Evolutionary conservation across 2,888 invertebrate genomes (phyloP), one percentile per base, ranked within the genome.

Genomic region (Metalampra italica): DNA sequence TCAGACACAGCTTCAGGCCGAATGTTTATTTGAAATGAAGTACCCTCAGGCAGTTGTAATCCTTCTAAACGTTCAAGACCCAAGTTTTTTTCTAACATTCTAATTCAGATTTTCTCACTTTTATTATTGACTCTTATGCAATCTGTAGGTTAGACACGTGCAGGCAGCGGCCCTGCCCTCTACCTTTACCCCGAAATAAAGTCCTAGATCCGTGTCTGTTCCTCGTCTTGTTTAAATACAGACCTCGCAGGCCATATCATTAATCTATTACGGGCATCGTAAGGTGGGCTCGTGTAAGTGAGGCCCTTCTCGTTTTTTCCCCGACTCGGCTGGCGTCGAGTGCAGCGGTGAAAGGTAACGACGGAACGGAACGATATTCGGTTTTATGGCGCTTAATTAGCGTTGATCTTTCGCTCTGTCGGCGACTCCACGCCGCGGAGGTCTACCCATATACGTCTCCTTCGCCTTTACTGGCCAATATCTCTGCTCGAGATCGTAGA

Each of bases 341-440:
- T 59, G 70, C 66, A 55, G 61, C 71, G 75, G 83, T 81, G 82
- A 83, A 84, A 85, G 83, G 78, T 77, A 82, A 81, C 76, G 70
- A 74, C 64, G 74, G 71, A 66, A 69, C 65, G 72, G 75, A 75
- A 69, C 75, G 80, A 82, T 82, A 82, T 86, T 85, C 68, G 78
- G 80, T 82, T 86, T 86, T 87, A 87, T 84, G 74, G 82, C 66
- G 75, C 75, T 82, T 88, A 88, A 86, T 88, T 87, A 87, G 79
- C 75, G 80, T 82, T 73, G 82, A 73, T 78, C 78, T 78, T 76
- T 75, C 75, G 78, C 71, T 79, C 71, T 72, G 78, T 77, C 77
- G 78, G 75, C 73, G 71, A 61, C 68, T 71, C 65, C 65, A 62
- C 68, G 62, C 57, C 51, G 59, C 50, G 62, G 68, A 64, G 65